Base-by-base conservation (phyloP, 2,113 vertebrate species). In the Psephotus haematonotus region DNA sequence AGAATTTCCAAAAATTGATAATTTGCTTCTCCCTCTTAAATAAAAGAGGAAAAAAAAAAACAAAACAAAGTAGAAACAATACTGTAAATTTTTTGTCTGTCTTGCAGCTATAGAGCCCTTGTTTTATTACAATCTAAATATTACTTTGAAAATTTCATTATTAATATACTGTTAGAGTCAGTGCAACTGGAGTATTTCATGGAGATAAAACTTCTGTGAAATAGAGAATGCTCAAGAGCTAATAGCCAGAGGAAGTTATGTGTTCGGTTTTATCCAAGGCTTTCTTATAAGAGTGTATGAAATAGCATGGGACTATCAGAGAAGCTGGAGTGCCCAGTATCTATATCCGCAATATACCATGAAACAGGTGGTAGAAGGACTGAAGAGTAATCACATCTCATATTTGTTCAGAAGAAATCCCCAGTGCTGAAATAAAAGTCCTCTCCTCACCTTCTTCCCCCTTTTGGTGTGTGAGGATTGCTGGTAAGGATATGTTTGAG, bases 201-300 rank as follows among this genome's bases (percentile, higher is more conserved):
- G 23, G 9, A 74, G 37, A 33, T 7, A 6, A 82, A 41, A 24
- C 2, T 70, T 41, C 12, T 1, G 1, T 39, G 24, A 81, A 69
- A 47, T 7, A 49, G 23, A 55, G 11, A 43, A 7, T 10, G 6
- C 29, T 50, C 35, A 9, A 86, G 22, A 19, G 17, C 19, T 90
- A 10, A 19, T 39, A 80, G 6, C 8, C 4, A 12, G 20, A 44
- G 13, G 4, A 86, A 28, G 13, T 46, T 60, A 12, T 0, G 0
- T 7, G 9, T 22, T 2, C 1, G 37, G 13, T 4, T 69, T 49
- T 39, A 15, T 7, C 11, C 7, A 31, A 39, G 12, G 14, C 3
- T 35, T 89, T 53, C 59, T 31, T 8, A 18, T 31, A 47, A 50
- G 6, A 6, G 6, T 35, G 4, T 68, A 15, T 6, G 3, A 43